A percentile compares a stretch with the other conserved stretches of the same genome.
phyloP scores from a whole-genome alignment of 2,797 vertebrate species.

The Acropternis orthonyx region DNA sequence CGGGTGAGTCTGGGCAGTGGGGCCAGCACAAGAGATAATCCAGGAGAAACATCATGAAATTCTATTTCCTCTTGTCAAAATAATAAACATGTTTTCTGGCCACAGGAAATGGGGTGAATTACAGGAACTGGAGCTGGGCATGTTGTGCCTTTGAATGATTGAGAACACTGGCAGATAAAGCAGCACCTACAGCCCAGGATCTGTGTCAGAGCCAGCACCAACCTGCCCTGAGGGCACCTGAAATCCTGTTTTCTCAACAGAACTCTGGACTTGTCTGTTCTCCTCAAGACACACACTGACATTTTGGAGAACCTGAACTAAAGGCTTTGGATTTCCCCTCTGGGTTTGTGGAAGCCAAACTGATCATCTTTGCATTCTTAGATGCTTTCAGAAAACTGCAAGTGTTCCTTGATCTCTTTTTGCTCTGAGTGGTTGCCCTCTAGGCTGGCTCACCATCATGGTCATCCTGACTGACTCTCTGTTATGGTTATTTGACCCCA shows the following conservation, averaged over 20 bases:
- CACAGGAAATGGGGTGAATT: constrained; percentile 20
- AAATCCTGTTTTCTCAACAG: not conserved
- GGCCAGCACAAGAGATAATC: not conserved
- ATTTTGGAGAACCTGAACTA: not conserved
- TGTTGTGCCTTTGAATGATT: not conserved
- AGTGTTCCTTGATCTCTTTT: not conserved
- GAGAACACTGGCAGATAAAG: not conserved
- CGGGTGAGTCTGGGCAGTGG: not conserved
- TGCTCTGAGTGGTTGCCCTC: not conserved
- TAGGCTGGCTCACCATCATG: not conserved
- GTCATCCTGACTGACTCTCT: not conserved
- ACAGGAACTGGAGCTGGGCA: constrained; percentile 3
- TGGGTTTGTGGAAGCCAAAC: not conserved
- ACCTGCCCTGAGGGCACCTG: not conserved
- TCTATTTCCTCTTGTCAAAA: not conserved
- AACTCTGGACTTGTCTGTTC: not conserved
- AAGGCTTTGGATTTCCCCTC: not conserved
- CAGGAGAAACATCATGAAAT: not conserved
- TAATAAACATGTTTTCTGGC: not conserved
- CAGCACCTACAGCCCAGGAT: not conserved
- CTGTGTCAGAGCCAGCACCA: not conserved
- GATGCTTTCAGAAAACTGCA: not conserved
- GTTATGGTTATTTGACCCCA: not conserved
- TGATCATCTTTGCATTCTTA: not conserved
- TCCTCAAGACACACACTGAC: not conserved